Evolutionary conservation across 2,113 vertebrate species (phyloP), one percentile per base, ranked within the genome.

Genomic region (Ellobius talpinus): DNA sequence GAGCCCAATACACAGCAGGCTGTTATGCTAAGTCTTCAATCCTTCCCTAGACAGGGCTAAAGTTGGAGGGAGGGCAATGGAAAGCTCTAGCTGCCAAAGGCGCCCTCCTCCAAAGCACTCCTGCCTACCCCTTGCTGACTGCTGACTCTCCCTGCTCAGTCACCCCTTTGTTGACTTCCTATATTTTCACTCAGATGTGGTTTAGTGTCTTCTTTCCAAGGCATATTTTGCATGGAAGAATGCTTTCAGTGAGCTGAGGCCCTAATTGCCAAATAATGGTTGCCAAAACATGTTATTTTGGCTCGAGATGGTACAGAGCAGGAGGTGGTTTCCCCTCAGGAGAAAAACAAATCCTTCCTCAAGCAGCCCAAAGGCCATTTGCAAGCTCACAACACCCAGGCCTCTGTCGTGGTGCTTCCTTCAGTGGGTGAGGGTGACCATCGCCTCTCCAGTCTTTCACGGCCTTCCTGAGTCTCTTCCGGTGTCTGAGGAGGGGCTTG

Each of bases 261-360:
- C 94, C 97, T 97, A 97, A 98, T 98, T 98, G 97, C 96, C 95
- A 97, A 97, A 97, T 96, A 78, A 97, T 89, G 92, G 93, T 96
- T 98, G 97, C 97, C 97, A 98, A 98, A 98, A 97, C 98, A 97
- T 97, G 97, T 97, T 97, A 98, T 96, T 98, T 97, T 92, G 96
- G 94, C 96, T 96, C 91, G 94, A 96, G 95, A 96, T 96, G 84
- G 96, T 96, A 89, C 87, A 94, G 84, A 97, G 91, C 77, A 93
- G 82, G 87, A 97, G 89, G 94, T 84, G 4, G 45, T 94, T 95
- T 93, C 82, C 91, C 81, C 87, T 89, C 39, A 7, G 89, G 33
- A 36, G 73, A 58, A 52, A 13, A 66, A 58, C 65, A 79, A 55
- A 24, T 12, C 68, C 90, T 95, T 77, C 94, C 95, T 63, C 70